phyloP scores from a whole-genome alignment of 2,113 vertebrate genomes.

The Dipodomys stephensi region DNA sequence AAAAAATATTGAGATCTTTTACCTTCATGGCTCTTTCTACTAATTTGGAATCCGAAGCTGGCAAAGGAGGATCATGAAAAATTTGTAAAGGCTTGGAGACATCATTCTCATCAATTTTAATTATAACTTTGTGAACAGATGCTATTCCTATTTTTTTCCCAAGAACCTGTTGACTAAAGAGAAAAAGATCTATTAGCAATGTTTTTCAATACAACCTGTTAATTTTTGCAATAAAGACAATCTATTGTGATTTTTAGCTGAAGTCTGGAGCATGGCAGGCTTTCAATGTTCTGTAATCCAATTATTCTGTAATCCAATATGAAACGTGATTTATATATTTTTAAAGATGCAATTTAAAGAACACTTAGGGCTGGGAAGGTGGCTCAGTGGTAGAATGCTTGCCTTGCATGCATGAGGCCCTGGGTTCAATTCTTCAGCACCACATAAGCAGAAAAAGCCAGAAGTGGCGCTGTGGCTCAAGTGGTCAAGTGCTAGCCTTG shows the following conservation, averaged over 20 bases:
- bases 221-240: constrained; percentile 61
- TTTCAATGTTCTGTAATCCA: constrained; percentile 37
- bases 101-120: constrained; percentile 97
- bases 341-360: constrained; percentile 35
- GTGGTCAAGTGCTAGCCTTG: no score
- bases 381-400: no score
- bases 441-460: no score
- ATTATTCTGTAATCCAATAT: constrained; percentile 41
- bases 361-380: no score
- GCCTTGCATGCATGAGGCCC: no score
- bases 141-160: constrained; percentile 97
- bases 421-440: no score
- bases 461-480: no score
- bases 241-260: neutral
- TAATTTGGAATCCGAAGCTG: constrained; percentile 96
- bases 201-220: constrained; percentile 49
- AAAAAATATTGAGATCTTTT: constrained; percentile 68
- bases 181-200: constrained; percentile 58
- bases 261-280: constrained; percentile 2
- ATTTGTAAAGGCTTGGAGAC: constrained; percentile 98
- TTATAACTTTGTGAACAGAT: constrained; percentile 96
- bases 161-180: constrained; percentile 95
- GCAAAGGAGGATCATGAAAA: constrained; percentile 97
- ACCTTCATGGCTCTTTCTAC: constrained; percentile 99
- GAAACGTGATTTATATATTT: constrained; percentile 29